Evolutionary conservation across 2,888 invertebrate genomes (phyloP).

Genomic region (Pandemis corylana): DNA sequence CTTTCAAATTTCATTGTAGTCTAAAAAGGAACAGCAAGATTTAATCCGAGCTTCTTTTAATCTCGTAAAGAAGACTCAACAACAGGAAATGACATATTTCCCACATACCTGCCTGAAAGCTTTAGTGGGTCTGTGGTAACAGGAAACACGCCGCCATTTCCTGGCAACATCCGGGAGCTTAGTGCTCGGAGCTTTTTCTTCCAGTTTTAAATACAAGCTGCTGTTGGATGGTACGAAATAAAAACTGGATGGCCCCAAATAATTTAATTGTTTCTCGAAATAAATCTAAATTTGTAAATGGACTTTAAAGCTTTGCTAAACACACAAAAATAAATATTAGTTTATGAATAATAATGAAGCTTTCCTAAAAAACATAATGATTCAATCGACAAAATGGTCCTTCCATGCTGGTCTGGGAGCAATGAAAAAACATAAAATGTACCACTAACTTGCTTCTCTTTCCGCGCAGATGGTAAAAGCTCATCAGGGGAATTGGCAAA

Average conservation of each 20-base stretch:
- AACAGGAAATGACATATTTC: slow-evolving; percentile 41
- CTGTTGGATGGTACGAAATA: background rate
- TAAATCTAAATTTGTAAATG: too few relatives aligned
- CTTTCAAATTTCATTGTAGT: too few relatives aligned
- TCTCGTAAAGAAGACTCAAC: slow-evolving; percentile 36
- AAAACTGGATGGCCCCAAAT: slow-evolving; percentile 9
- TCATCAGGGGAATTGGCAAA: too few relatives aligned
- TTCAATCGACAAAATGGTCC: too few relatives aligned
- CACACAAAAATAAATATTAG: too few relatives aligned
- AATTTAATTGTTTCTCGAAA: background rate
- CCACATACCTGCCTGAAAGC: slow-evolving; percentile 42
- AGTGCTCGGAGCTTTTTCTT: slow-evolving; percentile 47
- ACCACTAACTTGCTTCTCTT: too few relatives aligned
- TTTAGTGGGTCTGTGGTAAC: slow-evolving; percentile 46
- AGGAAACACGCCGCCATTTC: slow-evolving; percentile 60
- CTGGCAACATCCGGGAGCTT: slow-evolving; percentile 58
- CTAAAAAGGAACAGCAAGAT: background rate
- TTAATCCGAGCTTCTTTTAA: slow-evolving; percentile 19
- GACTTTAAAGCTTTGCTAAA: too few relatives aligned
- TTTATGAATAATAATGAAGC: too few relatives aligned
- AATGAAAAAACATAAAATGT: too few relatives aligned
- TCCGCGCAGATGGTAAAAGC: too few relatives aligned
- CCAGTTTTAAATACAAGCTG: slow-evolving; percentile 34
- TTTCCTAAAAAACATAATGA: too few relatives aligned
- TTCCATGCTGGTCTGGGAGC: too few relatives aligned